phyloP scores from a whole-genome alignment of 2,797 vertebrate species.

The Microchirus variegatus region DNA sequence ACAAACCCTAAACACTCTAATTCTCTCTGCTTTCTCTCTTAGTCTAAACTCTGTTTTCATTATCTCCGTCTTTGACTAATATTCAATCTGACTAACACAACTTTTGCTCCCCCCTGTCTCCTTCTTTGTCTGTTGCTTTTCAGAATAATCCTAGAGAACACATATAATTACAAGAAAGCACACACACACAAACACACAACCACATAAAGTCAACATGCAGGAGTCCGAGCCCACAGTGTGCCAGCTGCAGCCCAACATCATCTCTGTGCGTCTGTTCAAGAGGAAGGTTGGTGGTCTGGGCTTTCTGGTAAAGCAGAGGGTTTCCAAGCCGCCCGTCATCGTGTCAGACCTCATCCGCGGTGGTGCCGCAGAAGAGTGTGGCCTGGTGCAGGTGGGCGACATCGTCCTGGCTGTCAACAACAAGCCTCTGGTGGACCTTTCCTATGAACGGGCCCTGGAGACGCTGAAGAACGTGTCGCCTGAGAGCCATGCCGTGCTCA shows the following conservation, averaged over 20 bases:
- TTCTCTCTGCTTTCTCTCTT: too few relatives aligned
- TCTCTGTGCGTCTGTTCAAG: conserved; percentile 96
- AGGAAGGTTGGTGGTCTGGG: conserved; percentile 94
- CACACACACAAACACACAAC: conserved; percentile 3
- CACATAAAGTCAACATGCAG: conserved; percentile 85
- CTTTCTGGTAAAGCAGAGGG: conserved; percentile 95
- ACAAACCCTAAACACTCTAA: too few relatives aligned
- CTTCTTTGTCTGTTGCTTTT: conserved; percentile 42
- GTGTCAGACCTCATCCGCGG: conserved; percentile 96
- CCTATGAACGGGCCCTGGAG: conserved; percentile 92
- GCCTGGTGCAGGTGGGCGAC: conserved; percentile 96
- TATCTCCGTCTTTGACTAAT: too few relatives aligned
- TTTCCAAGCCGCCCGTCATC: conserved; percentile 94
- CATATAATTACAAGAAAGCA: conserved; percentile 3
- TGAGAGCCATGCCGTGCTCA: conserved; percentile 93
- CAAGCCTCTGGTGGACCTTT: conserved; percentile 93
- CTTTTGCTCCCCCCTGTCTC: conserved; percentile 19
- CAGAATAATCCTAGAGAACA: conserved; percentile 68
- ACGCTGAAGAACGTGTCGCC: conserved; percentile 90
- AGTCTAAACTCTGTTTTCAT: too few relatives aligned
- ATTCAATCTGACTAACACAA: conserved; percentile 27
- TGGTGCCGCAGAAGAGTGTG: conserved; percentile 94
- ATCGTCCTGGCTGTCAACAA: conserved; percentile 96
- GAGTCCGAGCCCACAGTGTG: conserved; percentile 90
- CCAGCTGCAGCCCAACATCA: conserved; percentile 98